A percentile compares a stretch with the other conserved stretches of the same genome.
These are phyloP conservation scores for Oxytorus armatus DNA, from an alignment of 2,888 invertebrate genomes.

Conservation along the genomic window DNA sequence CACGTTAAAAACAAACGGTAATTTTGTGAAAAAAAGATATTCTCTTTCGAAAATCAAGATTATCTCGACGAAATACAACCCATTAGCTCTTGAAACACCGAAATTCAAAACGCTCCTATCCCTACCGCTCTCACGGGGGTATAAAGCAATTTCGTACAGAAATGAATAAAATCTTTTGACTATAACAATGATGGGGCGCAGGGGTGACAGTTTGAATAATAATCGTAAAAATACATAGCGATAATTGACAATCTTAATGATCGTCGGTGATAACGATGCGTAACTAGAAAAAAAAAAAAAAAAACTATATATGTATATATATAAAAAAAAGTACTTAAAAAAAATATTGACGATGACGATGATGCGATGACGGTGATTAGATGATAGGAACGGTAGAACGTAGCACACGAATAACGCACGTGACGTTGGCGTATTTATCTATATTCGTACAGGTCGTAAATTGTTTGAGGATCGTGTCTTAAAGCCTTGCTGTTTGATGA, in stretches of 20 bases:
- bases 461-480: conserved; percentile 46
- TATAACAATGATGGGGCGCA: conserved; percentile 65
- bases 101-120: too few species aligned
- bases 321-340: conserved; percentile 34
- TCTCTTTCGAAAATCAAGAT: not conserved
- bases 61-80: not conserved
- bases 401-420: conserved; percentile 69
- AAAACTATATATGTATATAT: conserved; percentile 20
- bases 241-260: conserved; percentile 74
- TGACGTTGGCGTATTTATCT: conserved; percentile 63
- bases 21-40: conserved; percentile 58
- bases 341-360: conserved; percentile 71
- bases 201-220: conserved; percentile 64
- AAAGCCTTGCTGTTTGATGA: conserved; percentile 34
- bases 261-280: conserved; percentile 58
- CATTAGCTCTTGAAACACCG: conserved; percentile 71
- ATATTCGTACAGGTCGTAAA: conserved; percentile 54
- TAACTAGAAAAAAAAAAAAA: not conserved
- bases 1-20: conserved; percentile 1
- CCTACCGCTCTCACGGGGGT: conserved; percentile 70
- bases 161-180: conserved; percentile 66
- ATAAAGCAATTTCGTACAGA: conserved; percentile 76
- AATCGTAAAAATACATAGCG: conserved; percentile 70
- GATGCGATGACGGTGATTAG: conserved; percentile 72
- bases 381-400: conserved; percentile 71